phyloP scores from a whole-genome alignment of 2,888 invertebrate species.

The Drosophila rellima region DNA sequence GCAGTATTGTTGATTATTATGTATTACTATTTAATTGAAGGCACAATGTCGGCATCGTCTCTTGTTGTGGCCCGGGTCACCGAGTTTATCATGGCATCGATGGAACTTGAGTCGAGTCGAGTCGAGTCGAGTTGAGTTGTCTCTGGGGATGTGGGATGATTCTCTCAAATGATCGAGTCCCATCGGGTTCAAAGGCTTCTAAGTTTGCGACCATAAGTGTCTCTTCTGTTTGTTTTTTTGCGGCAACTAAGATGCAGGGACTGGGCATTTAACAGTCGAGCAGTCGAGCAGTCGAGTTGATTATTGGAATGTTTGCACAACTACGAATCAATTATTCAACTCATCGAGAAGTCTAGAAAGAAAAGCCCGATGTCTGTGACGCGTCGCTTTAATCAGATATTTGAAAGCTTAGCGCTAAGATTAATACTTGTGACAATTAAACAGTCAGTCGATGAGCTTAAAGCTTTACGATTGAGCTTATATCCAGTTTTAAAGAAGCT shows the following conservation, averaged over 20 bases:
- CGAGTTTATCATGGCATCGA: constrained; percentile 61
- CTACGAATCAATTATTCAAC: constrained; percentile 35
- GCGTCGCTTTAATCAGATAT: neutral
- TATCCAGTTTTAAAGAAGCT: neutral
- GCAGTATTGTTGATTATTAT: constrained; percentile 62
- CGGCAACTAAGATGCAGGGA: too few species aligned
- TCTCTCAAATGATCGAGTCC: constrained; percentile 22
- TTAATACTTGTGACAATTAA: neutral
- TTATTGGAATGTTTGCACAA: constrained; percentile 53
- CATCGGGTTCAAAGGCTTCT: too few species aligned
- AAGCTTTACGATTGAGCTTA: constrained; percentile 2
- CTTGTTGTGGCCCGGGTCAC: constrained; percentile 58
- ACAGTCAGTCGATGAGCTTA: constrained; percentile 4
- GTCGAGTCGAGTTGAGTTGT: too few species aligned
- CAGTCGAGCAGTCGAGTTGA: neutral
- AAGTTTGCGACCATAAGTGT: too few species aligned
- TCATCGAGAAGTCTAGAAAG: constrained; percentile 19
- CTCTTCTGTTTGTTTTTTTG: too few species aligned
- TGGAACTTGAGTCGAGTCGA: too few species aligned
- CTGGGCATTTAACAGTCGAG: neutral
- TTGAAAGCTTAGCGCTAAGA: neutral
- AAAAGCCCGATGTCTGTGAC: neutral
- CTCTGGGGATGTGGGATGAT: neutral
- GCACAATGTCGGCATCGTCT: constrained; percentile 40
- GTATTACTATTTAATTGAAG: constrained; percentile 78